Conservation (phyloP, 2,888 invertebrate species). For the Ichneumon xanthorius region DNA sequence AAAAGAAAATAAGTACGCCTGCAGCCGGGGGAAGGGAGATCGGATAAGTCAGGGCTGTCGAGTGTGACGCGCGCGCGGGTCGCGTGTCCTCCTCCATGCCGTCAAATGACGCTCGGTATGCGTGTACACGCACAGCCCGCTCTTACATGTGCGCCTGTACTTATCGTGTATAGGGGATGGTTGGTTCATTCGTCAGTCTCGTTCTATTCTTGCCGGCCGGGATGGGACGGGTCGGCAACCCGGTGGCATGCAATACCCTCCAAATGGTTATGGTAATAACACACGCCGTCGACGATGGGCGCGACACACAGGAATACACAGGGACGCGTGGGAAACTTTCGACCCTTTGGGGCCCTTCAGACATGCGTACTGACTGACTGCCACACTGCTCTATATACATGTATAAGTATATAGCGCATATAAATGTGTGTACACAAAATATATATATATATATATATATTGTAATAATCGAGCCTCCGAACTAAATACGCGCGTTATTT, state of each 20-base stretch:
- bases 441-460: neutral
- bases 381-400: slow-evolving; percentile 9
- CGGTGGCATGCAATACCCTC: slow-evolving; percentile 64
- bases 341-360: slow-evolving; percentile 34
- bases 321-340: slow-evolving; percentile 69
- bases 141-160: neutral
- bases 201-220: slow-evolving; percentile 61
- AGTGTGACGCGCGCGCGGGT: slow-evolving; percentile 62
- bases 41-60: slow-evolving; percentile 65
- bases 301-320: slow-evolving; percentile 59
- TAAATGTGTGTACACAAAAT: neutral
- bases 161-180: slow-evolving; percentile 41
- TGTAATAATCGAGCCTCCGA: too few species aligned
- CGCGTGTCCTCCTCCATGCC: slow-evolving; percentile 51
- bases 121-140: neutral
- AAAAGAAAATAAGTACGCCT: slow-evolving; percentile 11
- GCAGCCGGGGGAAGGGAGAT: slow-evolving; percentile 51
- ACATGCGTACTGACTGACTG: slow-evolving; percentile 1
- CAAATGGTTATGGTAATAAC: slow-evolving; percentile 69
- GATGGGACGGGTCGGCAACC: slow-evolving; percentile 69
- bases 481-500: too few species aligned
- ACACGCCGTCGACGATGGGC: slow-evolving; percentile 64
- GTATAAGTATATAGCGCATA: neutral
- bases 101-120: neutral
- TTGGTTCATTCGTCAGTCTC: slow-evolving; percentile 40